These are phyloP conservation scores for Siniperca chuatsi DNA, from an alignment of 2,113 vertebrate genomes.

Conservation along the genomic window DNA sequence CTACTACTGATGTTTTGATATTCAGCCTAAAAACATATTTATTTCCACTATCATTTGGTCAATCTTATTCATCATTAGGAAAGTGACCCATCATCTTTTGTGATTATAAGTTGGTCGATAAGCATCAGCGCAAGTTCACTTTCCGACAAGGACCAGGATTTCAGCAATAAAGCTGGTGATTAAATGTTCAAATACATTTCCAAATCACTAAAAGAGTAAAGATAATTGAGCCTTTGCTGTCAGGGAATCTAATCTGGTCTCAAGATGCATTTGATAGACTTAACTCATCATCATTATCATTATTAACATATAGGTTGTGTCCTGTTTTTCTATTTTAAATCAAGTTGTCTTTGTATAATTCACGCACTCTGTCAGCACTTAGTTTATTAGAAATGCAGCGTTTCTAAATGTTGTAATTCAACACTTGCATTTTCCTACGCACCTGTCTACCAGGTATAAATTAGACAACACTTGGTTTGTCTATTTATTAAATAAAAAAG, in stretches of 20 bases:
- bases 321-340: neutral
- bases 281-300: neutral
- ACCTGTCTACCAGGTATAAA: neutral
- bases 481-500: neutral
- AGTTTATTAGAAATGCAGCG: neutral
- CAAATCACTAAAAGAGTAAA: neutral
- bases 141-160: neutral
- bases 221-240: neutral
- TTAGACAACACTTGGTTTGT: neutral
- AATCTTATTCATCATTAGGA: neutral
- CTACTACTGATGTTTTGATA: neutral
- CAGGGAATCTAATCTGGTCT: neutral
- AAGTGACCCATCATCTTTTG: neutral
- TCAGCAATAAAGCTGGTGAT: neutral
- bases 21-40: neutral
- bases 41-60: neutral
- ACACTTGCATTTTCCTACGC: no score
- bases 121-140: neutral
- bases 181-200: neutral
- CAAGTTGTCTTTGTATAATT: neutral
- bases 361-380: neutral
- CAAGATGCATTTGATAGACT: neutral
- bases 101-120: neutral
- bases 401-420: neutral
- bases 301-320: neutral